These are phyloP conservation scores for Drosophila rhopaloa DNA, from an alignment of 1,140 invertebrate species.

Conservation along the genomic window DNA sequence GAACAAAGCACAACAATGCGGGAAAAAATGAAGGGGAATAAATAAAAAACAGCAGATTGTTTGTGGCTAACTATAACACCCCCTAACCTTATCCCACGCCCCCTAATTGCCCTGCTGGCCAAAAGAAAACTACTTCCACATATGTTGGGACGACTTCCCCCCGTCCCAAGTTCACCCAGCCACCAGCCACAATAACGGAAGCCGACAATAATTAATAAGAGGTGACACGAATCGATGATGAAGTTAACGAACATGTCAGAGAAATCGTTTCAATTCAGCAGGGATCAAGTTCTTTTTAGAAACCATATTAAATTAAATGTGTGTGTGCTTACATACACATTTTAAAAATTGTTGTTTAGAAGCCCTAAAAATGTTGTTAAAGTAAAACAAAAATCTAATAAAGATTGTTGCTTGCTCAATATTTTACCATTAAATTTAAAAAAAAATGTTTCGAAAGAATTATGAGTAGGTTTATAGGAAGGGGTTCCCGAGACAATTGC, in stretches of 20 bases:
- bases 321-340: too few relatives aligned
- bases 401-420: too few relatives aligned
- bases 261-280: neutral
- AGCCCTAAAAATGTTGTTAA: too few relatives aligned
- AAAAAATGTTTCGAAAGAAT: too few relatives aligned
- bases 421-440: too few relatives aligned
- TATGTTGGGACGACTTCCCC: constrained; percentile 14
- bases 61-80: constrained; percentile 52
- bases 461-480: too few relatives aligned
- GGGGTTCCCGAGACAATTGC: too few relatives aligned
- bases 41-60: constrained; percentile 45
- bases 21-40: constrained; percentile 27
- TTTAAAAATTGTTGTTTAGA: too few relatives aligned
- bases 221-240: constrained; percentile 27
- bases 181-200: constrained; percentile 22
- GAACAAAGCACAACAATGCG: constrained; percentile 43
- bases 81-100: constrained; percentile 19
- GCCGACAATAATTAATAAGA: constrained; percentile 29
- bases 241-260: neutral
- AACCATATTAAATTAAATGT: too few relatives aligned
- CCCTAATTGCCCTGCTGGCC: constrained; percentile 53
- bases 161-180: constrained; percentile 22
- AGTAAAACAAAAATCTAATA: too few relatives aligned
- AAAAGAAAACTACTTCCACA: neutral
- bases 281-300: too few relatives aligned